Evolutionary conservation across 2,113 vertebrate genomes (phyloP), one percentile per base, ranked within the genome.

Genomic region (Tychaedon coryphoeus): DNA sequence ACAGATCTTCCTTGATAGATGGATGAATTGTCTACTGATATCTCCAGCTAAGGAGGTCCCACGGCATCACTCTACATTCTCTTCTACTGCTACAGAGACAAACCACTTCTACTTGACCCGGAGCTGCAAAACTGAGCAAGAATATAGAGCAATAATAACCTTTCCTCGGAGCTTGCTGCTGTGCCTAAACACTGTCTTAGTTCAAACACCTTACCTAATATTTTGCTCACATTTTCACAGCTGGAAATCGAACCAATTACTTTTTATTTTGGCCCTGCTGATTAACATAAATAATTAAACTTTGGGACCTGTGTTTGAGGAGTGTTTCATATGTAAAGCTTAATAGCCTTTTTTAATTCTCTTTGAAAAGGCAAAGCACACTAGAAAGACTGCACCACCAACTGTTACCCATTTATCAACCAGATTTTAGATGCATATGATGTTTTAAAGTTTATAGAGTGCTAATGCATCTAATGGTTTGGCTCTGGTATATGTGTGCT

Each of bases 381-480:
- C 29, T 50, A 73, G 45, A 81, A 88, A 62, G 22, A 67, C 64
- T 33, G 51, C 20, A 36, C 17, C 50, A 70, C 8, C 36, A 80
- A 36, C 45, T n/a, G 19, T 36, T 86, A 86, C 31, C 34, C 77
- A 88, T 85, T 96, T 93, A 93, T 57, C 86, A 92, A 91, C 93
- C 34, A 94, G 47, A 94, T 74, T 76, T 75, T 28, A 90, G 17
- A 60, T 18, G 7, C 26, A 70, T 3, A 0, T 16, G 18, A 12
- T 73, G 15, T 70, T 88, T 62, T 47, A 38, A 74, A 87, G 16
- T 70, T 92, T 88, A 92, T 12, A 61, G 34, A 53, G 40, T 53
- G 83, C 29, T 86, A 91, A 73, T 69, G 58, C 17, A 70, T 47
- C 34, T 88, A 90, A 76, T 22, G 22, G 60, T 77, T 94, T 86